A percentile compares a stretch with the other conserved stretches of the same genome.
Evolutionary conservation across 2,888 invertebrate species (phyloP).

Genomic region (Oasisia sp.): DNA sequence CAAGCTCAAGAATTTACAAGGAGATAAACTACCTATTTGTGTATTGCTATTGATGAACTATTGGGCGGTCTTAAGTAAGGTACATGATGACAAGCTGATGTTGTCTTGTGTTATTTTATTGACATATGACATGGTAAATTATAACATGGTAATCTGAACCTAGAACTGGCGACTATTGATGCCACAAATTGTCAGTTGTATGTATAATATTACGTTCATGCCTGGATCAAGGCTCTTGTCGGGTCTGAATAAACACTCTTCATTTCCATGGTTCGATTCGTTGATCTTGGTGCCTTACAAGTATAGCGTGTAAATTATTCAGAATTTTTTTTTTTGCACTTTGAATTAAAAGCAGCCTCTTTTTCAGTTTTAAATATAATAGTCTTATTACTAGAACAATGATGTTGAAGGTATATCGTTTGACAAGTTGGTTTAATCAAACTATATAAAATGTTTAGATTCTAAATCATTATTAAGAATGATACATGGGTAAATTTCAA

Average conservation of each 20-base stretch:
- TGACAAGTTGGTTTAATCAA: too few species aligned
- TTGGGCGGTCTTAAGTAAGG: slow-evolving; percentile 6
- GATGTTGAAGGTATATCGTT: too few species aligned
- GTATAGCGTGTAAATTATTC: too few species aligned
- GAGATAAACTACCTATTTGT: background rate
- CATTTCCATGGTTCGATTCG: background rate
- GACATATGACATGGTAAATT: background rate
- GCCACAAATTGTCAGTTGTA: background rate
- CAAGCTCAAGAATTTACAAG: background rate
- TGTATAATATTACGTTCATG: background rate
- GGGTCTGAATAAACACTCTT: background rate
- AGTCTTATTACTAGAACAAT: too few species aligned
- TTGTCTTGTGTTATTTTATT: background rate
- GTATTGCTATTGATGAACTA: background rate
- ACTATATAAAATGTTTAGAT: too few species aligned
- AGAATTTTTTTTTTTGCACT: too few species aligned
- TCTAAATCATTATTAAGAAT: too few species aligned
- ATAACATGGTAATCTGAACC: background rate
- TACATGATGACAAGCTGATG: background rate
- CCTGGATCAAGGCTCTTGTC: background rate
- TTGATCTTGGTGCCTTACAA: too few species aligned
- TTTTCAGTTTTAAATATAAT: too few species aligned
- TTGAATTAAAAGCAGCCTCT: too few species aligned
- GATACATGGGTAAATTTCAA: too few species aligned
- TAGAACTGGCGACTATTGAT: background rate